Percentiles rank a stretch among this genome's conserved stretches.
These are phyloP conservation scores for Enteromius mattozi DNA, from an alignment of 2,797 vertebrate genomes.

Conservation along the genomic window DNA sequence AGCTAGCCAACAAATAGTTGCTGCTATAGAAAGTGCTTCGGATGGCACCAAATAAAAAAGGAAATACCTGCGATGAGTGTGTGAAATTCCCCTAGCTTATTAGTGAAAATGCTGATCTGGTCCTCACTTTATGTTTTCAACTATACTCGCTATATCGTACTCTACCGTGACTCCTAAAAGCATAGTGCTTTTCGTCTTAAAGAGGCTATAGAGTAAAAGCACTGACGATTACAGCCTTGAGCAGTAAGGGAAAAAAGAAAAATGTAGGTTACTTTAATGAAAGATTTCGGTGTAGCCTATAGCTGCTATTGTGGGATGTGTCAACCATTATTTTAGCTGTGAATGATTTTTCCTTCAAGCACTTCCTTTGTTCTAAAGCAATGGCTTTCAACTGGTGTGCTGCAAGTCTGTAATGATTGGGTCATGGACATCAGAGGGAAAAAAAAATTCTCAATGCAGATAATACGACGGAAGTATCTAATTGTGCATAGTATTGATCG, in stretches of 20 bases:
- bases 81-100: background rate
- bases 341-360: slow-evolving; percentile 40
- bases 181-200: slow-evolving; percentile 6
- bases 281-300: slow-evolving; percentile 30
- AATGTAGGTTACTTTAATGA: slow-evolving; percentile 41
- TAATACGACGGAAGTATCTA: background rate
- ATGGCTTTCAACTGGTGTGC: slow-evolving; percentile 4
- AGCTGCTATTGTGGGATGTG: slow-evolving; percentile 26
- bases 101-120: slow-evolving; percentile 19
- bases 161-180: slow-evolving; percentile 1
- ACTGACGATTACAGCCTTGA: slow-evolving; percentile 12
- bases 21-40: background rate
- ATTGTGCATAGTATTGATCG: background rate
- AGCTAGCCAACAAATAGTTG: background rate
- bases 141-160: background rate
- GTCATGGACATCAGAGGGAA: background rate
- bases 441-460: background rate
- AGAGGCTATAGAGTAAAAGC: slow-evolving; percentile 1
- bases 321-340: slow-evolving; percentile 40
- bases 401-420: background rate
- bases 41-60: background rate
- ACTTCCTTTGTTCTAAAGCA: slow-evolving; percentile 38
- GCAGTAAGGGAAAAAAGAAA: background rate
- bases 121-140: slow-evolving; percentile 15
- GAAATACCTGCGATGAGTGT: background rate